Evolutionary conservation across 2,888 invertebrate genomes (phyloP), one percentile per base, ranked within the genome.

Genomic region (Byasa hedistus): DNA sequence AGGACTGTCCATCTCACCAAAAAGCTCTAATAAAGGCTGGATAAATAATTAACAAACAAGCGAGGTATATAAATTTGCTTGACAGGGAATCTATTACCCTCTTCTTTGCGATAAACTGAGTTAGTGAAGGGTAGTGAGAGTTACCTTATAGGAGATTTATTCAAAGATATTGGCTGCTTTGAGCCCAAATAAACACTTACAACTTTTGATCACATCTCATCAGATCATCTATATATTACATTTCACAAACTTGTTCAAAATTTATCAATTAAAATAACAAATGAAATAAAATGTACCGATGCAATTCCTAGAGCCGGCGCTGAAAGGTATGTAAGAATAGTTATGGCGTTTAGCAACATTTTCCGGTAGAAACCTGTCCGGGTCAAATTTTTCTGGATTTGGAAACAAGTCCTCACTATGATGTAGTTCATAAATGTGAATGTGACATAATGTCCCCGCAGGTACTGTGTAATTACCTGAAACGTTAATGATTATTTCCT

Each of bases 341-440:
- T 94, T 93, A 83, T 95, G 94, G 39, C 94, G 85, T 27, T 82
- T 79, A 1, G 75, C 68, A 17, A 85, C 79, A 72, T 92, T 92
- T 74, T 95, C 94, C 0, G 94, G 93, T 52, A 94, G 78, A 81
- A 96, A 96, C 70, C 96, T 85, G 61, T 96, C 95, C 0, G 96
- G 95, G 76, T 95, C 93, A 78, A 95, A 96, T 69, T 85, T 90
- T 57, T 92, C 83, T 0, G 96, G 95, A 71, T 96, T 89, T 0
- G 93, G 91, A 85, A 93, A 96, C 61, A 93, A 85, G 21, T 93
- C 87, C 0, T 93, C 92, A 76, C 94, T 92, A 8, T 94, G 92
- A 79, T 96, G 96, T 12, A 95, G 74, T 73, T 94, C 94, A 72
- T 84, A 94, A n/a, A 94, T 93, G 55, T 92, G 91, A 15, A 95